Evolutionary conservation across 2,888 invertebrate genomes (phyloP), one percentile per base, ranked within the genome.

Genomic region (Pilophorus perplexus): DNA sequence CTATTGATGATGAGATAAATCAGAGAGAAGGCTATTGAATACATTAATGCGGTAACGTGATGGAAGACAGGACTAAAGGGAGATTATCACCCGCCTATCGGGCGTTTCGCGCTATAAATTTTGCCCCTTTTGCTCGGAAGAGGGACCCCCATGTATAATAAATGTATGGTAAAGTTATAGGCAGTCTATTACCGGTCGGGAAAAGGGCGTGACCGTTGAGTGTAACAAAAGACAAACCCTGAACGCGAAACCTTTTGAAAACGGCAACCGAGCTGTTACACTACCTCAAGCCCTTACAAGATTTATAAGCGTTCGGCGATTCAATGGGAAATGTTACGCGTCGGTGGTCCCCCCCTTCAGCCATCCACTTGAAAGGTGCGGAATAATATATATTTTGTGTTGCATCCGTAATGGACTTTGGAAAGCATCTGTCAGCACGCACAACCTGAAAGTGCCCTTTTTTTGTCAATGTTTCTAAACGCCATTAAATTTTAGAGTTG

Each of bases 251-350:
- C 62, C 62, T 62, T 62, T 62, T 62, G 28, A 62, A 62, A 62
- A 62, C 59, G 62, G 59, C 20, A 62, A 40, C 33, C n/a, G n/a
- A n/a, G n/a, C n/a, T n/a, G n/a, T n/a, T n/a, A n/a, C n/a, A n/a
- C n/a, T n/a, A n/a, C n/a, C n/a, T 46, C 62, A 46, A 22, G 18
- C 62, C 46, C 62, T 40, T 64, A 40, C 52, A 54, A 65, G 64
- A 65, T 65, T 65, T 65, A 65, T 65, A 38, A 42, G 54, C 40
- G 52, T 54, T 65, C 33, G 46, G 48, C 27, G 25, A 42, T 23
- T 48, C 54, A 65, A 52, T 54, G 64, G 64, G 54, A 65, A 40
- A 65, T 65, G 64, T 65, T 65, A 65, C 64, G 64, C 64, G 52
- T 54, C 54, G 64, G 64, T 65, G 52, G 64, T 54, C 52, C 38